A percentile compares a stretch with the other conserved stretches of the same genome.
Evolutionary conservation across 2,113 vertebrate genomes (phyloP).

Genomic region (Callospermophilus lateralis): DNA sequence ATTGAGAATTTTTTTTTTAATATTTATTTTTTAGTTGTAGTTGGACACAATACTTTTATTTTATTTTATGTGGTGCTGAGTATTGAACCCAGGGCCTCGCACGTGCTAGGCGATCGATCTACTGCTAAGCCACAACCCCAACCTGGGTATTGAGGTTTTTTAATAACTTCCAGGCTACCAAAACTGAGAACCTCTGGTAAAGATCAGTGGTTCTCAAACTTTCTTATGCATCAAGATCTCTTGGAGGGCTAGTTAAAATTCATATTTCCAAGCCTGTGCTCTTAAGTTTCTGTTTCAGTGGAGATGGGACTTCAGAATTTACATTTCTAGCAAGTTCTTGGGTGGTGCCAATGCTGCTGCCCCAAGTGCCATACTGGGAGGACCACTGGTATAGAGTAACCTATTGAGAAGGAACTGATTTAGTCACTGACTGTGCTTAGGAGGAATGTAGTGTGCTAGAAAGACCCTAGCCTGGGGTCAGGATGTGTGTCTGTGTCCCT

Average conservation of each 20-base stretch:
- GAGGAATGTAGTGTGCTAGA: background rate
- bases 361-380: background rate
- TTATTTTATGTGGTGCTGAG: too few species aligned
- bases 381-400: background rate
- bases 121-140: too few species aligned
- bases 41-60: too few species aligned
- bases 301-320: background rate
- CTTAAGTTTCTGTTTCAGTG: conserved; percentile 4
- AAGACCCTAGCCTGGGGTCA: background rate
- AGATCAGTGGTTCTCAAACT: background rate
- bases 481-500: background rate
- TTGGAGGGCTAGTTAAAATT: background rate
- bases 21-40: too few species aligned
- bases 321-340: conserved; percentile 25
- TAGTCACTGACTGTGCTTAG: background rate
- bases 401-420: background rate
- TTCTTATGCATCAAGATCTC: background rate
- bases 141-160: background rate
- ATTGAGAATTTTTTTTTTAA: too few species aligned
- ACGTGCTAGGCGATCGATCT: too few species aligned
- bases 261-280: background rate
- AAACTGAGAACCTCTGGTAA: background rate
- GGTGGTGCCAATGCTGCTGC: background rate
- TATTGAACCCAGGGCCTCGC: too few species aligned
- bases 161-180: background rate